Percentiles rank a stretch among this genome's conserved stretches.
These are phyloP conservation scores for Peromyscus californicus DNA, from an alignment of 2,113 vertebrate species.

Conservation along the genomic window DNA sequence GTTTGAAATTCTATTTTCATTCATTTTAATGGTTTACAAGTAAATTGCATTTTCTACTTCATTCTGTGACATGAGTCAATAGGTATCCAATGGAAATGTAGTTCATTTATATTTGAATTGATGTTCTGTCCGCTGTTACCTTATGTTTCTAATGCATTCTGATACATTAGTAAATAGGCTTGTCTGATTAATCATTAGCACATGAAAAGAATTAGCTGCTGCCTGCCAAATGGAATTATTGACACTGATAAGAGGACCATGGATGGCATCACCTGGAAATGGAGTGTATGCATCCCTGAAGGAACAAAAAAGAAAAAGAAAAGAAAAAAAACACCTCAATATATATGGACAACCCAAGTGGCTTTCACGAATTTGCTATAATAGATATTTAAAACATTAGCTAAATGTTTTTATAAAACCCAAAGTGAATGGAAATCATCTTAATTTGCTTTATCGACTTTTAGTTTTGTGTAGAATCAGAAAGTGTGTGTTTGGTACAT, in stretches of 20 bases:
- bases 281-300: background rate
- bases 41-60: conserved; percentile 97
- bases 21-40: conserved; percentile 90
- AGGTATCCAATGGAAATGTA: conserved; percentile 95
- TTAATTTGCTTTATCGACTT: background rate
- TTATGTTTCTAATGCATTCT: conserved; percentile 99
- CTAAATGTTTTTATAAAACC: background rate
- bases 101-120: conserved; percentile 99
- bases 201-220: conserved; percentile 94
- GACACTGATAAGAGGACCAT: conserved; percentile 96
- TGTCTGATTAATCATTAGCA: conserved; percentile 95
- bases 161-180: conserved; percentile 94
- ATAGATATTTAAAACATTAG: background rate
- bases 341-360: background rate
- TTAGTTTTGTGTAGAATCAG: background rate
- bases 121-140: conserved; percentile 99
- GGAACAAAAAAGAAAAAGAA: background rate
- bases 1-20: conserved; percentile 89
- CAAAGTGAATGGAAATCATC: background rate
- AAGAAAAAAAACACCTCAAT: background rate
- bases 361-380: background rate
- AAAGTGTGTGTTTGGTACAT: background rate
- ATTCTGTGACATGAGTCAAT: conserved; percentile 98
- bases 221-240: conserved; percentile 98
- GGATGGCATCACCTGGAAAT: conserved; percentile 86